A percentile compares a stretch with the other conserved stretches of the same genome.
phyloP scores from a whole-genome alignment of 2,888 invertebrate genomes.

The Drosophila crucigera region DNA sequence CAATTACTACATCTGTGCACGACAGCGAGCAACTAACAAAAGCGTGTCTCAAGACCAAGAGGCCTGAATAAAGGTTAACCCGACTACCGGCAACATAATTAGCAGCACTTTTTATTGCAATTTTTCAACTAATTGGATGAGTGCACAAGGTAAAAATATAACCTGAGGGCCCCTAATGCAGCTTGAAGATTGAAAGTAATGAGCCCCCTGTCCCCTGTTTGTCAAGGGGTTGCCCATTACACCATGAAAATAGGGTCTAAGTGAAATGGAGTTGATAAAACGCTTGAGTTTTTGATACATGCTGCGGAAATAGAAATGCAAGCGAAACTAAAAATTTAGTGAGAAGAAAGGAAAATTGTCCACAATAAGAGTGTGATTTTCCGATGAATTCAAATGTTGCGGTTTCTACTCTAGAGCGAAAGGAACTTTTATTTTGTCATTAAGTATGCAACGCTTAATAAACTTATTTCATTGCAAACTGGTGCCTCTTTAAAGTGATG shows the following conservation, averaged over 20 bases:
- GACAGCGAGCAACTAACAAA: not conserved
- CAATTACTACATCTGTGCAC: conserved; percentile 13
- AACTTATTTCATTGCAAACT: not conserved
- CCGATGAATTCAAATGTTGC: conserved; percentile 28
- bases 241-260: conserved; percentile 41
- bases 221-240: conserved; percentile 35
- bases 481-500: not conserved
- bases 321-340: conserved; percentile 36
- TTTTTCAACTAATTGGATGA: conserved; percentile 27
- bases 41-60: conserved; percentile 7
- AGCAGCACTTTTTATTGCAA: conserved; percentile 13
- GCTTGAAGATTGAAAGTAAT: conserved; percentile 66
- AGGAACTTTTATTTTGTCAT: not conserved
- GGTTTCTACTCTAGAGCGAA: conserved; percentile 2
- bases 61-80: not conserved
- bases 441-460: not conserved
- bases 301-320: conserved; percentile 38
- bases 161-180: conserved; percentile 18
- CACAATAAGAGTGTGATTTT: conserved; percentile 31
- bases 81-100: conserved; percentile 30
- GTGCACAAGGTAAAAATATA: conserved; percentile 18
- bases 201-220: conserved; percentile 23
- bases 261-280: conserved; percentile 32
- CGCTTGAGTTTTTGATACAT: conserved; percentile 25
- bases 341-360: conserved; percentile 36